Conservation (phyloP, 2,797 vertebrate species). For the Prionace glauca region DNA sequence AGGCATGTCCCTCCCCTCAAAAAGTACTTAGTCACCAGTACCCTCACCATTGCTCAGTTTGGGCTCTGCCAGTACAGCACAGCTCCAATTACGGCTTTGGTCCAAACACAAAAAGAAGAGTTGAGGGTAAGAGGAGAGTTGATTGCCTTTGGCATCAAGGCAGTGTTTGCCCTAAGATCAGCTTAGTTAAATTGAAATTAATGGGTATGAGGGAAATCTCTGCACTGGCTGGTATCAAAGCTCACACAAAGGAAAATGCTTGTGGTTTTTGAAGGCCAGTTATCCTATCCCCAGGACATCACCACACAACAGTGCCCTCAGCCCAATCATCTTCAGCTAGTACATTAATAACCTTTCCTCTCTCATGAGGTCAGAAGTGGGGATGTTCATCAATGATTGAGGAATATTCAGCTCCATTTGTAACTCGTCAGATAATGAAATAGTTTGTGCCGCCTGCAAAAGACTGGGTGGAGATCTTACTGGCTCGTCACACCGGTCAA, state of each 20-base stretch:
- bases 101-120: not conserved
- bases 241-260: too few relatives aligned
- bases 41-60: not conserved
- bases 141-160: not conserved
- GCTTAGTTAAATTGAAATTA: not conserved
- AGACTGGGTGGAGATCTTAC: not conserved
- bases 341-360: not conserved
- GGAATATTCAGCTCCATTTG: not conserved
- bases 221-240: not conserved
- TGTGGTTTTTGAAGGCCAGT: not conserved
- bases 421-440: not conserved
- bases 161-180: not conserved
- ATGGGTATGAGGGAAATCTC: not conserved
- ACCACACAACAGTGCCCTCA: not conserved
- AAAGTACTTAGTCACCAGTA: not conserved
- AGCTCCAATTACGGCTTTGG: not conserved
- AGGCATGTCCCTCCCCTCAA: not conserved
- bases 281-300: not conserved
- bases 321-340: not conserved
- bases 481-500: not conserved
- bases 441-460: not conserved
- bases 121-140: not conserved
- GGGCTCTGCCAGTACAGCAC: not conserved
- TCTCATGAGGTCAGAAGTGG: not conserved
- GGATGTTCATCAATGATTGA: not conserved